Percentiles rank a stretch among this genome's conserved stretches.
phyloP scores from a whole-genome alignment of 2,888 invertebrate genomes.

The Rambutsinella grinnellia region DNA sequence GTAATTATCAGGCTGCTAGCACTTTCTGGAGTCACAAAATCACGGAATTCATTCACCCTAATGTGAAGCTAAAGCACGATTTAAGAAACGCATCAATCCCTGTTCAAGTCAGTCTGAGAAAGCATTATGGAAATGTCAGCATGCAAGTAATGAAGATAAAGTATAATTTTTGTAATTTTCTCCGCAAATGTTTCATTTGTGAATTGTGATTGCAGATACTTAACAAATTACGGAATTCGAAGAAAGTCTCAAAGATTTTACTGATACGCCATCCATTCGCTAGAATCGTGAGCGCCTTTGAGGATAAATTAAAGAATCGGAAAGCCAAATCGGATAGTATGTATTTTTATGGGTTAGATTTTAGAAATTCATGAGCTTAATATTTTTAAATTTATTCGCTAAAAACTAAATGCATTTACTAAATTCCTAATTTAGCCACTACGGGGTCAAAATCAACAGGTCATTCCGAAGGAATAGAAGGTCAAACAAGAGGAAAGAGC shows the following conservation, averaged over 20 bases:
- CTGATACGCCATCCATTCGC: constrained; percentile 62
- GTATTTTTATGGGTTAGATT: constrained; percentile 63
- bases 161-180: too few relatives aligned
- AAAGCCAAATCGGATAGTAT: constrained; percentile 54
- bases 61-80: constrained; percentile 2
- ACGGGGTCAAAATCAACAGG: constrained; percentile 59
- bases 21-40: constrained; percentile 63
- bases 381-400: too few relatives aligned
- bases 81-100: constrained; percentile 44
- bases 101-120: constrained; percentile 55
- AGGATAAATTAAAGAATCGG: constrained; percentile 61
- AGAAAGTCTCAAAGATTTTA: constrained; percentile 50
- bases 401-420: constrained; percentile 56
- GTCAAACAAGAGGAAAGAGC: constrained; percentile 58
- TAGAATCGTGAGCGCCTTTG: constrained; percentile 61
- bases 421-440: constrained; percentile 36
- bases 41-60: constrained; percentile 27
- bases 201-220: constrained; percentile 47
- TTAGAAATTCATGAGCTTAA: too few relatives aligned
- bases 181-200: too few relatives aligned
- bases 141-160: constrained; percentile 59
- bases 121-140: constrained; percentile 57
- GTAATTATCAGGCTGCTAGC: constrained; percentile 60
- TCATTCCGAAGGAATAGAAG: constrained; percentile 47
- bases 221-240: constrained; percentile 31